Conservation (phyloP, 2,113 vertebrate species). For the Gopherus flavomarginatus region DNA sequence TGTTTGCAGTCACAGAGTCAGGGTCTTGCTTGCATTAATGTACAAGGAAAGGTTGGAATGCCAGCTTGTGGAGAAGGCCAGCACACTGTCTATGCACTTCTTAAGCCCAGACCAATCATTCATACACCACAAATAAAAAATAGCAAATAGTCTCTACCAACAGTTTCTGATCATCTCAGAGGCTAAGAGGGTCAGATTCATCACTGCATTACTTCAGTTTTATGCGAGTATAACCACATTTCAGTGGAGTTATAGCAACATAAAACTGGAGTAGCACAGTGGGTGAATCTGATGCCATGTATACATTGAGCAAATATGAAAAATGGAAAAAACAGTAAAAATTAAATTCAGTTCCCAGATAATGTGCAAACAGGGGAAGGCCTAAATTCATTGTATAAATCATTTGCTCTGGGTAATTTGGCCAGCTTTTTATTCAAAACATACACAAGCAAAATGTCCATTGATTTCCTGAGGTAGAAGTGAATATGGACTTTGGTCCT, state of each 20-base stretch:
- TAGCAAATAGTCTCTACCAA: background rate
- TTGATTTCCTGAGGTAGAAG: background rate
- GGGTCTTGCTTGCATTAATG: background rate
- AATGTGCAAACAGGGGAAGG: background rate
- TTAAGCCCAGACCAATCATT: background rate
- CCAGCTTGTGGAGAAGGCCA: background rate
- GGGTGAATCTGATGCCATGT: background rate
- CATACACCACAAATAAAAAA: rapidly evolving
- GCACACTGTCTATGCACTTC: no score
- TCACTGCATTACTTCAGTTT: background rate
- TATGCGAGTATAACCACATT: background rate
- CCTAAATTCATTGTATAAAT: background rate
- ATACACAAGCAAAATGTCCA: background rate
- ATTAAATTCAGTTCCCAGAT: background rate
- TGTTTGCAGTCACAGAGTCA: background rate
- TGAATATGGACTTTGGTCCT: slow-evolving; percentile 16
- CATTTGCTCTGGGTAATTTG: background rate
- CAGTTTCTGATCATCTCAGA: background rate
- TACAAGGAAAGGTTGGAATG: background rate
- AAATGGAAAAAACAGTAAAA: background rate
- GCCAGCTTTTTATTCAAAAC: background rate
- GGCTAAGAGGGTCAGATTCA: background rate
- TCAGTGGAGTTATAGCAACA: background rate
- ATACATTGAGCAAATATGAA: background rate
- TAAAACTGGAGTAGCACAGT: background rate